Base-by-base conservation (phyloP, 64 coral and sea anemone species). In the Montipora capricornis region DNA sequence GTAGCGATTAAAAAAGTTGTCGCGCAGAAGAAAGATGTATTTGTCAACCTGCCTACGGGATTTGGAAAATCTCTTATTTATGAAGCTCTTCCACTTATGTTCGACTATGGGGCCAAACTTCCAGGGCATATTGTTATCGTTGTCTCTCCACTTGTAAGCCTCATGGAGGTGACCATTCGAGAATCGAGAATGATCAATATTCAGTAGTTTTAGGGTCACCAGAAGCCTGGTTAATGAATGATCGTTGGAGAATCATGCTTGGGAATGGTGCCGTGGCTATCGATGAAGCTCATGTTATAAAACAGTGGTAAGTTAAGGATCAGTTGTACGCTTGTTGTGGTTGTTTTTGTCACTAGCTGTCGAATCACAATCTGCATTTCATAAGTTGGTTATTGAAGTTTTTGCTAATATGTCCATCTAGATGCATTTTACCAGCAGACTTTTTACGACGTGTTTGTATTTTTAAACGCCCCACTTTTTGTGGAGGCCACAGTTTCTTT, bases 11-110 rank as follows among this genome's bases (percentile, higher is more conserved):
- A 29, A 29, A 29, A 29, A 29, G 29, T 29, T 29, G 29, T 29
- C 29, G 1, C 29, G 29, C 29, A 29, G 29, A 29, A 29, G 29
- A 29, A 29, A 29, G 29, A 29, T 29, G 29, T 29, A 29, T 29
- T 29, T 29, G 29, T 29, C 29, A 89, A 89, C 73, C 51, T 89
- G 9, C 87, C 71, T 2, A 89, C 87, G 4, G 75, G 88, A 17
- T 90, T 73, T 17, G 88, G 88, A 20, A 90, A 90, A 73, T 90
- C 88, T n/a, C 69, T 74, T 17, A 70, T 70, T 74, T 88, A 74
- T 49, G 44, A 88, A 78, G 75, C 75, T 78, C 75, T 78, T 49
- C 75, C 75, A 15, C 15, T 48, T 19, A 46, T 29, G 29, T 29
- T 29, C 29, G 29, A 29, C 0, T 29, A 29, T 29, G 29, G 29